These are phyloP conservation scores for Accipiter virgatus DNA, from an alignment of 2,113 vertebrate genomes.

Conservation along the genomic window DNA sequence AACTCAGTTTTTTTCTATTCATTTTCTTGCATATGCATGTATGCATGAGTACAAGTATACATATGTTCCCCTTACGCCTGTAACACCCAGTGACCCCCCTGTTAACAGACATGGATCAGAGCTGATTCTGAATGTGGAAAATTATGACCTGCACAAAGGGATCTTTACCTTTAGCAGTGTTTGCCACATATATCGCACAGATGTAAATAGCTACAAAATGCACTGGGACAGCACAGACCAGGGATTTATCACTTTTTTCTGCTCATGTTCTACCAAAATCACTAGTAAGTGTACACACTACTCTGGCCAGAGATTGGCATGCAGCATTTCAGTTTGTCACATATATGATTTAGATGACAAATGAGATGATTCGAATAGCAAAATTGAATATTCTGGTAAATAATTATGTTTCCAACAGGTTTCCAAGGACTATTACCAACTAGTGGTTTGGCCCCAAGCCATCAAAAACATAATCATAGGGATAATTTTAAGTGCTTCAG, in stretches of 20 bases:
- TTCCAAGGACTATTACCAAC: neutral
- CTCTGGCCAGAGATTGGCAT: neutral
- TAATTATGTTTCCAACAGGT: neutral
- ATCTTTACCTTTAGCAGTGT: neutral
- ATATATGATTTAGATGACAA: neutral
- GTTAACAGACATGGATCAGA: neutral
- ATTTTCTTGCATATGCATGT: neutral
- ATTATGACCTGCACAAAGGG: neutral
- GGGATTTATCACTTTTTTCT: neutral
- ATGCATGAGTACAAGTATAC: neutral
- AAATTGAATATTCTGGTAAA: neutral
- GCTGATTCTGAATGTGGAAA: accelerated
- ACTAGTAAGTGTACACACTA: neutral
- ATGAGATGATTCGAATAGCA: neutral
- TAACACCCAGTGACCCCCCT: accelerated
- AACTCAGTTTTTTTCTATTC: accelerated
- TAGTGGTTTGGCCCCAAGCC: neutral
- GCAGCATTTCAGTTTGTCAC: neutral
- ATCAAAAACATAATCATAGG: neutral
- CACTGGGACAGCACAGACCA: neutral
- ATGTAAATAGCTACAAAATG: neutral
- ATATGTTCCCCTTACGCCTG: accelerated
- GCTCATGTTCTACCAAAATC: neutral
- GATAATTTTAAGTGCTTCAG: neutral
- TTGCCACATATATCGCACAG: neutral